A percentile compares a stretch with the other conserved stretches of the same genome.
Conservation (phyloP, 1,140 invertebrate genomes). For the Drosophila dunni region DNA sequence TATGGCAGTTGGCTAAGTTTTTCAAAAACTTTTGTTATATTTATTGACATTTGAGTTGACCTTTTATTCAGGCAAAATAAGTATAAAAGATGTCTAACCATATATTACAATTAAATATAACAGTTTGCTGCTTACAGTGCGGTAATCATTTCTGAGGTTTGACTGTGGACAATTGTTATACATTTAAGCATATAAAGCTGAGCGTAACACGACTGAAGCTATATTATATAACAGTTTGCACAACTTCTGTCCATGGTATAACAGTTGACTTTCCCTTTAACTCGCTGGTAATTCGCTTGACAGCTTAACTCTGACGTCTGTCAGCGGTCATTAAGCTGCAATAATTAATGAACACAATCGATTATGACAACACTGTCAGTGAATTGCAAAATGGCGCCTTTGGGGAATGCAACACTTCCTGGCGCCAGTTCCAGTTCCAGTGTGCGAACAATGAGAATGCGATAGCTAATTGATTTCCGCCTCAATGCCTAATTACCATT, state of each 20-base stretch:
- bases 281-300: conserved; percentile 26
- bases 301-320: conserved; percentile 16
- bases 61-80: too few species aligned
- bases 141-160: too few species aligned
- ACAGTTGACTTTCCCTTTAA: conserved; percentile 16
- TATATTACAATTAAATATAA: too few species aligned
- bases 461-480: conserved; percentile 66
- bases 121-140: too few species aligned
- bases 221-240: conserved; percentile 7
- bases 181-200: too few species aligned
- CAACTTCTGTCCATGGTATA: conserved; percentile 7
- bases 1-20: too few species aligned
- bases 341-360: conserved; percentile 49
- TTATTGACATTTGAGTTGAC: too few species aligned
- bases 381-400: conserved; percentile 20
- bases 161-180: too few species aligned
- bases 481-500: conserved; percentile 54
- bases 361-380: conserved; percentile 32
- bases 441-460: neutral
- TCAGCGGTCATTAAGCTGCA: conserved; percentile 21
- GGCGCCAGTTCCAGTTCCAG: neutral
- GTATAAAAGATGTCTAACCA: too few species aligned
- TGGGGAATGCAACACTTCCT: conserved; percentile 27
- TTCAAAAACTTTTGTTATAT: too few species aligned
- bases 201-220: too few species aligned